A percentile compares a stretch with the other conserved stretches of the same genome.
These are phyloP conservation scores for Idaea dimidiata DNA, from an alignment of 2,888 invertebrate genomes.

Conservation along the genomic window DNA sequence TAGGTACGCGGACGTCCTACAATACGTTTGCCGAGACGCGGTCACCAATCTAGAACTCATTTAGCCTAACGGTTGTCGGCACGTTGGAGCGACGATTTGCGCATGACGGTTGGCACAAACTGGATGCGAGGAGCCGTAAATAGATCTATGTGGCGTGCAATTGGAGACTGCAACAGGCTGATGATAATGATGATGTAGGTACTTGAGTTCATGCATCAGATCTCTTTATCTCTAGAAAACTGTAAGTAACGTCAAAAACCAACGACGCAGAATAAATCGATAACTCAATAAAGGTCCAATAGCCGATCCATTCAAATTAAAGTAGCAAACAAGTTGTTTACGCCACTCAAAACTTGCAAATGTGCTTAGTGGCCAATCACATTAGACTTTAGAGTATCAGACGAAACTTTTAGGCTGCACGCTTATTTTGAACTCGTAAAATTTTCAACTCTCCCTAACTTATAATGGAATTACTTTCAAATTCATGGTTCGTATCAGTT, in stretches of 20 bases:
- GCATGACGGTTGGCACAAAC: too few species aligned
- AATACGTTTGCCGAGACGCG: too few species aligned
- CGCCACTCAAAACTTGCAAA: constrained; percentile 62
- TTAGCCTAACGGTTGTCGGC: too few species aligned
- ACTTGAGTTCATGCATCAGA: too few species aligned
- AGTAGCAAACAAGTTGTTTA: constrained; percentile 44
- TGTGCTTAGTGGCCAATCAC: constrained; percentile 61
- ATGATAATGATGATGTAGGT: too few species aligned
- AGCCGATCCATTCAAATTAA: constrained; percentile 25
- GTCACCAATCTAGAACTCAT: too few species aligned
- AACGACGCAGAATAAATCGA: not conserved
- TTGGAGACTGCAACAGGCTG: too few species aligned
- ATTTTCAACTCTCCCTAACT: constrained; percentile 56
- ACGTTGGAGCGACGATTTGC: too few species aligned
- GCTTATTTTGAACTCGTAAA: constrained; percentile 60
- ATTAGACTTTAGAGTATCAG: constrained; percentile 67
- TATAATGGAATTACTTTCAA: constrained; percentile 74
- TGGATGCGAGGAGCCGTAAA: too few species aligned
- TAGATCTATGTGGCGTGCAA: too few species aligned
- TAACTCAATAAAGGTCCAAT: constrained; percentile 16
- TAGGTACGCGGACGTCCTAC: too few species aligned
- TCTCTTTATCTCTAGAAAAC: too few species aligned
- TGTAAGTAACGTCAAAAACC: not conserved
- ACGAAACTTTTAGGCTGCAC: constrained; percentile 51
- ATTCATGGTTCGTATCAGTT: constrained; percentile 53